Base-by-base conservation (phyloP, 2,888 invertebrate genomes). In the Tenthredo amoena region DNA sequence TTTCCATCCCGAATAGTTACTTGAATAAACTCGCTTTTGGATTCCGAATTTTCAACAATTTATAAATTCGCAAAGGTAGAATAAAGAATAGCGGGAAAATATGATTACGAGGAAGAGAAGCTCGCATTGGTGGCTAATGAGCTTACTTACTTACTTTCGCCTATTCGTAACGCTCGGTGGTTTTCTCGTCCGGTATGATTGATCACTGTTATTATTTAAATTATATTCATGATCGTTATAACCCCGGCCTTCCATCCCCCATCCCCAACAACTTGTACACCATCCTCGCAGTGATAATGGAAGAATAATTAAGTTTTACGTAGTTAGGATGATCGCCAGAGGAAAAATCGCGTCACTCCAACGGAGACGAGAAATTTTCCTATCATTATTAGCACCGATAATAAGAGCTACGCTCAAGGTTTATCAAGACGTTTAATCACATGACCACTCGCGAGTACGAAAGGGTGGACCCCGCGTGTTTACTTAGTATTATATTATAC, bases 191-290 rank as follows among this genome's bases (percentile, higher is more conserved):
- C 40, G 40, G 62, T 62, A 40, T 81, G 81, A 81, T 81, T 81
- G 81, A 81, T 81, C 62, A 62, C 81, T 62, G 62, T 81, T 81
- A 81, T 81, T 81, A 81, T 81, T 81, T 62, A 58, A 81, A 81
- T 81, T 58, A 58, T 81, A 81, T 81, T 81, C 81, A 62, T 81
- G 81, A 81, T 37, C 81, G 62, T 81, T 62, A 62, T 62, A 62
- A 37, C 62, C 76, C 31, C 50, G 47, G 47, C 47, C 50, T 18
- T 50, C 76, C 2, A 62, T 37, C 58, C 81, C 37, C 62, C 40
- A 10, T 26, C 62, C n/a, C 7, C 21, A 9, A 31, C 37, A 37
- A 58, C 37, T 81, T 40, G 50, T 37, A 50, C 37, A 40, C 12
- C 37, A 34, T 37, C 81, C 26, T 81, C 40, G 34, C 21, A 12